Percentiles rank a stretch among this genome's conserved stretches.
Evolutionary conservation across 2,797 vertebrate genomes (phyloP).

Genomic region (Sebastes glaucus): DNA sequence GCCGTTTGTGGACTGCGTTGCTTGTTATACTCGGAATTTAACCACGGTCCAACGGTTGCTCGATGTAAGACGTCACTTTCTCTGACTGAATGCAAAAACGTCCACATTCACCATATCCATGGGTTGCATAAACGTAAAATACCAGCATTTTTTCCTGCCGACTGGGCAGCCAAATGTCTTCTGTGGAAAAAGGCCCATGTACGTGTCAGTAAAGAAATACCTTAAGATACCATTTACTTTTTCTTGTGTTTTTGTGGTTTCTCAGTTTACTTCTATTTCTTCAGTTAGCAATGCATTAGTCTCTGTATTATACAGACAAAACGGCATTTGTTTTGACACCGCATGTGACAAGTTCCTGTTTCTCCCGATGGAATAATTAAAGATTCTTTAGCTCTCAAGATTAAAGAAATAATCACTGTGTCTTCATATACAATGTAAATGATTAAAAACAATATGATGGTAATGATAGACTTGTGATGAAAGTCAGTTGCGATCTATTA

Average conservation of each 20-base stretch:
- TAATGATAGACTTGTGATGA: neutral
- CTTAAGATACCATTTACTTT: neutral
- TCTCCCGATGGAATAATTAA: slow-evolving; percentile 22
- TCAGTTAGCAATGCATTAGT: neutral
- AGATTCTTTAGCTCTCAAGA: neutral
- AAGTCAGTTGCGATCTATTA: slow-evolving; percentile 33
- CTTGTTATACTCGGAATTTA: too few species aligned
- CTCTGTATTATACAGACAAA: neutral
- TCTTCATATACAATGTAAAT: slow-evolving; percentile 11
- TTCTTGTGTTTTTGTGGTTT: neutral
- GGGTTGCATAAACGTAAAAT: neutral
- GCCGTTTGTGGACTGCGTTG: too few species aligned
- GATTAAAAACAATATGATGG: slow-evolving; percentile 1
- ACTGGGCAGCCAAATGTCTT: neutral
- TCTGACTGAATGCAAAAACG: neutral
- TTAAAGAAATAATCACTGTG: neutral
- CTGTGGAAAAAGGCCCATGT: neutral
- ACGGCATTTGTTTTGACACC: neutral
- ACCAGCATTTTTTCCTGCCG: too few species aligned
- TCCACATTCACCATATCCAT: neutral
- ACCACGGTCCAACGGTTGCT: too few species aligned
- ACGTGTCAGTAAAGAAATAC: neutral
- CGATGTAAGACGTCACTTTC: too few species aligned
- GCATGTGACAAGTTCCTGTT: neutral
- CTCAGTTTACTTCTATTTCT: neutral